phyloP scores from a whole-genome alignment of 2,797 vertebrate genomes.

The Nannoperca australis region DNA sequence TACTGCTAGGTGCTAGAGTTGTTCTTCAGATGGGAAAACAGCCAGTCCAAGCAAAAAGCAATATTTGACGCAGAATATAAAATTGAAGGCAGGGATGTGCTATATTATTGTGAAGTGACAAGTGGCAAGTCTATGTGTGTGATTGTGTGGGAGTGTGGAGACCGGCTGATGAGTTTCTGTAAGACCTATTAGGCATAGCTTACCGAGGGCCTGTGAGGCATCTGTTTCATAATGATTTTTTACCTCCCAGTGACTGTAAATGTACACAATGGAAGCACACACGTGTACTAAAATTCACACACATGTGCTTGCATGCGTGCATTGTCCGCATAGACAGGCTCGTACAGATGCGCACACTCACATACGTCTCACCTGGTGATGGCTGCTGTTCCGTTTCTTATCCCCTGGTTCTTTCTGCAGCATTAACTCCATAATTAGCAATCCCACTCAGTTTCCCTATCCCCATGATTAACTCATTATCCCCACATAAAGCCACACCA shows the following conservation, averaged over 20 bases:
- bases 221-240: conserved; percentile 66
- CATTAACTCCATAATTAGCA: conserved; percentile 75
- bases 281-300: conserved; percentile 2
- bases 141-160: conserved; percentile 54
- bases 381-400: conserved; percentile 45
- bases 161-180: conserved; percentile 65
- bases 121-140: conserved; percentile 36
- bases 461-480: conserved; percentile 73
- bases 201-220: conserved; percentile 47
- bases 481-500: conserved; percentile 49
- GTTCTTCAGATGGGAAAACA: too few species aligned
- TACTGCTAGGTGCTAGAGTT: too few species aligned
- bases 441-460: conserved; percentile 56
- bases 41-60: too few species aligned
- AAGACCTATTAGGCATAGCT: conserved; percentile 64
- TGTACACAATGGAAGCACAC: conserved; percentile 39
- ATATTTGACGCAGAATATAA: conserved; percentile 30
- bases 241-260: conserved; percentile 44
- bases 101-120: conserved; percentile 31
- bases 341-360: conserved; percentile 27
- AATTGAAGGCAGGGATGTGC: conserved; percentile 32
- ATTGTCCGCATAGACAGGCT: conserved; percentile 7
- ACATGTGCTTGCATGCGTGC: not conserved
- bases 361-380: conserved; percentile 53
- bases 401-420: conserved; percentile 59